These are phyloP conservation scores for Drosophila cardini DNA, from an alignment of 1,140 invertebrate genomes.

Conservation along the genomic window DNA sequence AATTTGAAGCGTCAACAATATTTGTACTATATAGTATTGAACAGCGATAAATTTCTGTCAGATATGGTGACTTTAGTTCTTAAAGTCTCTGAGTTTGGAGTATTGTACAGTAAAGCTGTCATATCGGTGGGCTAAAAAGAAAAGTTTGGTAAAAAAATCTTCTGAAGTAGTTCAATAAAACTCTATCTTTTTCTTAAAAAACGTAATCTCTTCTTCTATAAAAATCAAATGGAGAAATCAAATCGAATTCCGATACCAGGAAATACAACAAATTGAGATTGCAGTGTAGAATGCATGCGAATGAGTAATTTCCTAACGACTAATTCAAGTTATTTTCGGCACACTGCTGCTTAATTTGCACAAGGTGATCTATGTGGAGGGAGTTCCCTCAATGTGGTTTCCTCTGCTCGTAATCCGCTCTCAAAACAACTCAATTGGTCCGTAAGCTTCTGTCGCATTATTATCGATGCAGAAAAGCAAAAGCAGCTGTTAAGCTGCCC, in stretches of 20 bases:
- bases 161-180: too few relatives aligned
- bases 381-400: background rate
- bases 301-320: background rate
- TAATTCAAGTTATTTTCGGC: slow-evolving; percentile 17
- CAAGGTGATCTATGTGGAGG: slow-evolving; percentile 20
- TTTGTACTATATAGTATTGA: too few relatives aligned
- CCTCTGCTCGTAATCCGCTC: background rate
- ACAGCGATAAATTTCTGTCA: too few relatives aligned
- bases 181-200: too few relatives aligned
- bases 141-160: too few relatives aligned
- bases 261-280: background rate
- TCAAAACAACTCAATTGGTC: slow-evolving; percentile 35
- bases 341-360: background rate
- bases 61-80: too few relatives aligned
- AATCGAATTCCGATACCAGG: background rate
- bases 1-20: too few relatives aligned
- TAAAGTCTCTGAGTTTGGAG: too few relatives aligned
- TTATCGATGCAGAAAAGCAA: slow-evolving; percentile 9
- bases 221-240: too few relatives aligned
- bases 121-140: too few relatives aligned
- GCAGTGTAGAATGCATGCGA: slow-evolving; percentile 4
- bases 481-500: slow-evolving; percentile 36
- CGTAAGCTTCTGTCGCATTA: slow-evolving; percentile 23
- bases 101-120: too few relatives aligned
- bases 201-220: too few relatives aligned